Percentiles rank a stretch among this genome's conserved stretches.
These are phyloP conservation scores for Callinectes sapidus DNA, from an alignment of 2,888 invertebrate species.

Conservation along the genomic window DNA sequence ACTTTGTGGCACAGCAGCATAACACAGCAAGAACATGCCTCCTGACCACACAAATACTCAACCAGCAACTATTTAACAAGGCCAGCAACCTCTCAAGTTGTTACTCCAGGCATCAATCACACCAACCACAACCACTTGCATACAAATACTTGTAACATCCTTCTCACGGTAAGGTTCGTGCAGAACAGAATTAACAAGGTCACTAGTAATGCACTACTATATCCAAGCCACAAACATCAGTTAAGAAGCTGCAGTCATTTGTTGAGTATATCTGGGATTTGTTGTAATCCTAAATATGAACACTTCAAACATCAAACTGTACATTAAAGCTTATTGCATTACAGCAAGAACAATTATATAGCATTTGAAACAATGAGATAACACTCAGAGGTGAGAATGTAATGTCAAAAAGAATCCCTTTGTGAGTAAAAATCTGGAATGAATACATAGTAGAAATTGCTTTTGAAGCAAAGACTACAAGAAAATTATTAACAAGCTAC, in stretches of 20 bases:
- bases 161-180: background rate
- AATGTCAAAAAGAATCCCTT: background rate
- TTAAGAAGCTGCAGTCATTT: background rate
- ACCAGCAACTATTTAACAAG: no score
- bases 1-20: no score
- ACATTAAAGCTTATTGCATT: conserved; percentile 31
- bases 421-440: background rate
- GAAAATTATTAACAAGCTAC: background rate
- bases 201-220: background rate
- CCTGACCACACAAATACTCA: no score
- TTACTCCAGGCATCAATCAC: no score
- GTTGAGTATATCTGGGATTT: background rate
- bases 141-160: background rate
- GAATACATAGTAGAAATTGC: background rate
- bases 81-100: no score
- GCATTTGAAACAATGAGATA: background rate
- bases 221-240: background rate
- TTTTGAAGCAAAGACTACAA: background rate
- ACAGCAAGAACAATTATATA: conserved; percentile 13
- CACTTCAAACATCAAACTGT: background rate
- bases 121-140: no score
- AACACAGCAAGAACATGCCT: no score
- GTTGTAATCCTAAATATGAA: background rate
- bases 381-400: background rate
- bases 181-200: background rate